phyloP scores from a whole-genome alignment of 2,113 vertebrate species.

The Silurus meridionalis region DNA sequence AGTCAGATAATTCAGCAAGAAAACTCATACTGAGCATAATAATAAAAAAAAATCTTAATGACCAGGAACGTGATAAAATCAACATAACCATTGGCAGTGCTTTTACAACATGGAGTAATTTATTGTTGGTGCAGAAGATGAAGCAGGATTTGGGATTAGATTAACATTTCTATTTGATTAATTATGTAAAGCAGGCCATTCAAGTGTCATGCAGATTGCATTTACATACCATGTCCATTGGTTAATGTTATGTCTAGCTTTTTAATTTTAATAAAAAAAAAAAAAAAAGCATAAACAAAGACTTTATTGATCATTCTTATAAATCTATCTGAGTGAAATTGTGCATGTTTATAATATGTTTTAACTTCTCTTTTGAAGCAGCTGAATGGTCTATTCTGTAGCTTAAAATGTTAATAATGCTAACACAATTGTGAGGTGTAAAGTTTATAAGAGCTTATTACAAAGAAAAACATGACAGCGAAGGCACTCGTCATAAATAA shows the following conservation, averaged over 20 bases:
- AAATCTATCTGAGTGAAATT: background rate
- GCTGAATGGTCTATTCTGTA: background rate
- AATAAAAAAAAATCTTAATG: background rate
- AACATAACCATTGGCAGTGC: background rate
- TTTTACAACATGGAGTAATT: slow-evolving; percentile 17
- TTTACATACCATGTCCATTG: background rate
- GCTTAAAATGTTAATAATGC: background rate
- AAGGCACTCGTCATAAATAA: background rate
- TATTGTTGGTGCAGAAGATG: background rate
- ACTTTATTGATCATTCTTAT: background rate
- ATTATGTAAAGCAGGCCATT: slow-evolving; percentile 26
- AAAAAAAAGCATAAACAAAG: background rate
- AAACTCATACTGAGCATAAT: background rate
- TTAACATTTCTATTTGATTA: slow-evolving; percentile 24
- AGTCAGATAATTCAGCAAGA: background rate
- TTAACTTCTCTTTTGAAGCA: background rate
- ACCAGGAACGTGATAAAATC: background rate
- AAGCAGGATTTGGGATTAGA: background rate
- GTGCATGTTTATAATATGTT: background rate
- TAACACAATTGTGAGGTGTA: background rate
- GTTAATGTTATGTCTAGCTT: background rate
- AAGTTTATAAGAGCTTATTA: background rate
- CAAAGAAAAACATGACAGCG: background rate
- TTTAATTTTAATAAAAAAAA: background rate
- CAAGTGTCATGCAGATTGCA: background rate